Base-by-base conservation (phyloP, 2,888 invertebrate species). In the Ophion ellenae region DNA sequence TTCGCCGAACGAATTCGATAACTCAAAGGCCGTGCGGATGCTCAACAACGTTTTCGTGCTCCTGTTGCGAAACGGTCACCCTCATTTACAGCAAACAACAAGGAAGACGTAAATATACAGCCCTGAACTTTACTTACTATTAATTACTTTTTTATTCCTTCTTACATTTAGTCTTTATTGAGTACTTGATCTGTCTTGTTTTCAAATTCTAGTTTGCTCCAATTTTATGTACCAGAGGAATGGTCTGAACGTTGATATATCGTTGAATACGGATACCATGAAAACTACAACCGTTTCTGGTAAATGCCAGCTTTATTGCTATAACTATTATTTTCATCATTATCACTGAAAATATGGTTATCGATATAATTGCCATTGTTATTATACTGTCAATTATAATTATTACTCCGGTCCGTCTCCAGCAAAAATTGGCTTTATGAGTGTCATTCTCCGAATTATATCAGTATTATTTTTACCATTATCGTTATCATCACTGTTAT, bases 11-110 rank as follows among this genome's bases (percentile, higher is more conserved):
- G 0, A 82, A 87, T 69, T 81, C 88, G 9, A 74, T 89, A 47
- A 85, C 69, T 64, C 90, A 91, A 75, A 89, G 87, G 78, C 64
- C 89, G 11, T 93, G 93, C 75, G 83, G 47, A 1, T 93, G 92
- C 70, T 7, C 77, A 2, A 84, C 81, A 47, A 64, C 86, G 5
- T 87, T 79, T 36, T 88, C 89, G 3, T 93, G 91, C 71, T 90
- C 90, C 2, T 93, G 93, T 66, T 93, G 93, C 66, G 91, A 92
- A 79, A 87, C 79, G 4, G 93, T 93, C 0, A 88, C 88, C 11
- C 89, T 93, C 24, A 83, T 91, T 4, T 90, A 90, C 76, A 89
- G 85, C 0, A 89, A 88, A 61, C 74, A 76, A 2, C 81, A 86
- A 28, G 91, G 89, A 78, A 88, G 84, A 81, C 88, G 93, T 93